Evolutionary conservation across 2,797 vertebrate genomes (phyloP).

Genomic region (Syncerus caffer): DNA sequence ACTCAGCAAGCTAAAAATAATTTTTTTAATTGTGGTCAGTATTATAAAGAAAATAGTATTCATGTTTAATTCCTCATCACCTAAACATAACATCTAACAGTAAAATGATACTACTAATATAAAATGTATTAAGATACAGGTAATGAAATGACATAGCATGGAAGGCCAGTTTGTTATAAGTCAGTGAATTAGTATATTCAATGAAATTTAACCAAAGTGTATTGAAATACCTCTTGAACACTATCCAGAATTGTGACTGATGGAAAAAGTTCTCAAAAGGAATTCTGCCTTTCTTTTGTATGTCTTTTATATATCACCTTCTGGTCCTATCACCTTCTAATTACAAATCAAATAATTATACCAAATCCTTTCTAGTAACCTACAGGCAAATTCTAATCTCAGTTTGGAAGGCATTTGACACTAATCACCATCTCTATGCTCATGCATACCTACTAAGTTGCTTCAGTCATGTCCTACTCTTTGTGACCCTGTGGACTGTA

Average conservation of each 20-base stretch:
- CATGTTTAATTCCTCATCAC: neutral
- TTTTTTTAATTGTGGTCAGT: neutral
- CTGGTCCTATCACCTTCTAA: neutral
- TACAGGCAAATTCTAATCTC: conserved; percentile 8
- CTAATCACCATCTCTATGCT: neutral
- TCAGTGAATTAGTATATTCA: neutral
- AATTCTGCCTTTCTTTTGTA: neutral
- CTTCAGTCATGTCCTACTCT: neutral
- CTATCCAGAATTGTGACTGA: neutral
- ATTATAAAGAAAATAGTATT: conserved; percentile 15
- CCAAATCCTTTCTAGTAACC: neutral
- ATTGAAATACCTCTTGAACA: neutral
- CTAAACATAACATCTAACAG: neutral
- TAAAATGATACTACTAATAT: neutral
- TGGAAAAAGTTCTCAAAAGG: neutral
- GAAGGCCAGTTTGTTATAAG: neutral
- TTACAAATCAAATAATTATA: neutral
- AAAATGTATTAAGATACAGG: neutral
- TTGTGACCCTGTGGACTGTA: neutral
- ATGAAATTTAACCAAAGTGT: neutral
- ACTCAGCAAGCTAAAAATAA: neutral
- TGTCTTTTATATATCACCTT: neutral
- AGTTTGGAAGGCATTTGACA: neutral
- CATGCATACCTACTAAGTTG: neutral
- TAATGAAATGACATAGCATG: neutral